Base-by-base conservation (phyloP, 2,797 vertebrate species). In the Apogon talboti region DNA sequence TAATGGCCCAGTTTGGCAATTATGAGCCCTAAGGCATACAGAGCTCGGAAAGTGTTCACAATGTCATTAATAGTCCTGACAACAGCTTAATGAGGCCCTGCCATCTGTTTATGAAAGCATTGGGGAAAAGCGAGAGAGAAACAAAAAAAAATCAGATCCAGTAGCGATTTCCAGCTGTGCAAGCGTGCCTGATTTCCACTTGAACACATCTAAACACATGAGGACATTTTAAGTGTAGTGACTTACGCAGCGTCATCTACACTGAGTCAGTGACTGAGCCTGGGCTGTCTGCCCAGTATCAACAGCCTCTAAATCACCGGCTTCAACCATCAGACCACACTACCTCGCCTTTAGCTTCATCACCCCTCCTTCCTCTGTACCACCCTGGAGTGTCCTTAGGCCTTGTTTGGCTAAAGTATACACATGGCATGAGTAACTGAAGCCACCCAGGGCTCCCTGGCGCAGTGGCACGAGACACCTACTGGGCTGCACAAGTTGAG, bases 301-400 rank as follows among this genome's bases (percentile, higher is more conserved):
- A 93, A 93, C 93, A 93, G 93, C 90, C 92, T 83, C 87, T 92
- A 93, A 94, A 93, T 94, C 93, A 93, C 76, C 74, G 87, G 77
- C 86, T 88, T 85, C 82, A 91, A 85, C 89, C 85, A 88, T 76
- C 63, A 79, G 90, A 93, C 92, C 92, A 93, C 92, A 93, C 92
- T 76, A 87, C 84, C 78, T 86, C 76, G 77, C 82, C 84, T 87
- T 87, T 63, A 66, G 84, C 80, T 79, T 87, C 78, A 74, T 76
- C n/a, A 55, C 82, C 85, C 75, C 79, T 84, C 81, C 78, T 87
- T 64, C 76, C 56, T 61, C 82, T 71, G 76, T 90, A 92, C 92
- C 91, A 91, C 92, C 91, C 90, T 66, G 66, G 83, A 91, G 89
- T 88, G 89, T 93, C 91, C 86, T 85, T 87, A 84, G 87, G 88